Conservation (phyloP, 2,888 invertebrate genomes). For the Chironomus tentans region DNA sequence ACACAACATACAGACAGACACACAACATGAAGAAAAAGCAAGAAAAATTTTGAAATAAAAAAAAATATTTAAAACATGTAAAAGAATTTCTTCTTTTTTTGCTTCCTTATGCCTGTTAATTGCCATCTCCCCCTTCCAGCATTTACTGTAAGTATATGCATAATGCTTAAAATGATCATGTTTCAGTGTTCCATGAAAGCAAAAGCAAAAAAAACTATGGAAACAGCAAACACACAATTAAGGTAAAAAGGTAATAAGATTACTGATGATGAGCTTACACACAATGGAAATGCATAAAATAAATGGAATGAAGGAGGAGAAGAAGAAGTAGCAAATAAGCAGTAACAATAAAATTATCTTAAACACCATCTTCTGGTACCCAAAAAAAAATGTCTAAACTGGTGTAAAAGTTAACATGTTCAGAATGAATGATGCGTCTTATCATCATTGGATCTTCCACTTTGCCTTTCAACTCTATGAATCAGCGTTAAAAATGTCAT, state of each 20-base stretch:
- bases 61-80: background rate
- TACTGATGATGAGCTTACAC: background rate
- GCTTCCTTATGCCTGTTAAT: no score
- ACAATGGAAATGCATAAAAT: background rate
- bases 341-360: conserved; percentile 20
- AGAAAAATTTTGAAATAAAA: background rate
- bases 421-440: background rate
- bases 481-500: no score
- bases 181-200: background rate
- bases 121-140: no score
- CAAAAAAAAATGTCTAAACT: background rate
- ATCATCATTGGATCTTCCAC: no score
- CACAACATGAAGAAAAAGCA: no score
- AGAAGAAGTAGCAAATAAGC: background rate
- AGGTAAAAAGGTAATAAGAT: no score
- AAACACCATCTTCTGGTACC: conserved; percentile 14
- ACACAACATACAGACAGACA: no score
- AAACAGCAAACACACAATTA: no score
- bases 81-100: no score
- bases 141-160: no score
- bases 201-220: background rate
- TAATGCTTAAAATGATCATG: no score
- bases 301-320: background rate
- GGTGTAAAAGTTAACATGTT: background rate
- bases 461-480: no score